Conservation (phyloP, 2,113 vertebrate genomes). For the Benitochromis conjunctus region DNA sequence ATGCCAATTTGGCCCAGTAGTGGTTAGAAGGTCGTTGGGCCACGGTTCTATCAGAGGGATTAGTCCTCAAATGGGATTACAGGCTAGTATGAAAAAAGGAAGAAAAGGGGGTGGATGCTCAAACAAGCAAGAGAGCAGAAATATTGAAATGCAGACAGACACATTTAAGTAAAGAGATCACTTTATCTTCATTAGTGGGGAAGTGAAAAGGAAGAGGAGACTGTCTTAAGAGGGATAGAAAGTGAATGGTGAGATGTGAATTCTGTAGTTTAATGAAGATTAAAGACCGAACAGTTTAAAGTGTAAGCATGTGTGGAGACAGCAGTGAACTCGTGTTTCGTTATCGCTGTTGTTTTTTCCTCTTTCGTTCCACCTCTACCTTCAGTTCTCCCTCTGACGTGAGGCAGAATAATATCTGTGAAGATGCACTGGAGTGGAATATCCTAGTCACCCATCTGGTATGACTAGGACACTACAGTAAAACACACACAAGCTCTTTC, state of each 20-base stretch:
- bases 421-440: conserved; percentile 41
- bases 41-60: conserved; percentile 46
- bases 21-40: conserved; percentile 36
- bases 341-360: neutral
- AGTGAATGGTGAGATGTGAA: neutral
- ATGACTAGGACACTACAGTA: conserved; percentile 13
- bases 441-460: conserved; percentile 35
- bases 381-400: neutral
- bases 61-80: conserved; percentile 57
- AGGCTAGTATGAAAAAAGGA: conserved; percentile 22
- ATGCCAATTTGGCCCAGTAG: conserved; percentile 30
- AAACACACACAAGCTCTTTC: neutral
- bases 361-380: neutral
- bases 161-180: conserved; percentile 19
- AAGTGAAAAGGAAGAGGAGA: neutral
- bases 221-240: neutral
- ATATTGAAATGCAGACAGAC: conserved; percentile 32
- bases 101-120: conserved; percentile 2
- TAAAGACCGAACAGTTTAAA: neutral
- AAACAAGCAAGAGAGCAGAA: conserved; percentile 21
- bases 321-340: neutral
- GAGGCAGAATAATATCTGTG: conserved; percentile 39
- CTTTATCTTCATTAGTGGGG: conserved; percentile 29
- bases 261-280: conserved; percentile 10
- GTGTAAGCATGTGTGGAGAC: neutral